Evolutionary conservation across 2,888 invertebrate genomes (phyloP).

Genomic region (Lasius fuliginosus): DNA sequence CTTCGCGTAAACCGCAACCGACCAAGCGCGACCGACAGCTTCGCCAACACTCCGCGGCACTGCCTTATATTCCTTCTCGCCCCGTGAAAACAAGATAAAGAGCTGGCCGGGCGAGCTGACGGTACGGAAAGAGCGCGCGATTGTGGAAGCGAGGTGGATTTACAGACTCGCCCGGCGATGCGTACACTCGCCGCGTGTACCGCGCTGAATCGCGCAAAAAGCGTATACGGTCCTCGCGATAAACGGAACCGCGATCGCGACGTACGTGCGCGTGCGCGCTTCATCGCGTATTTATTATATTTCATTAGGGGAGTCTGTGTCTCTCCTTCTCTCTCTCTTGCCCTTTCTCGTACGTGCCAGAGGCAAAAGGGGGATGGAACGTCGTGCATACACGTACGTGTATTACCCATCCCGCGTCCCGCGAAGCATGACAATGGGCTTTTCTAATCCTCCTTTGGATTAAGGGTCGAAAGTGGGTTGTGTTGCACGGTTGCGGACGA

Average conservation of each 20-base stretch:
- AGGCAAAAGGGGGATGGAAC: constrained; percentile 27
- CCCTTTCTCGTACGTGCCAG: constrained; percentile 57
- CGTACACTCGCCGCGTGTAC: neutral
- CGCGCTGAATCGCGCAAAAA: constrained; percentile 64
- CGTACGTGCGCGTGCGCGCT: constrained; percentile 45
- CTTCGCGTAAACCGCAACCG: constrained; percentile 84
- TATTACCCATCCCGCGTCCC: constrained; percentile 77
- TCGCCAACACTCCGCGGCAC: constrained; percentile 83
- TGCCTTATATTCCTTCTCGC: constrained; percentile 78
- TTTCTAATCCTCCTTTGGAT: constrained; percentile 85
- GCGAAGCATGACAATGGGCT: constrained; percentile 84
- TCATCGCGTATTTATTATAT: constrained; percentile 74
- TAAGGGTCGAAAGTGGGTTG: constrained; percentile 81
- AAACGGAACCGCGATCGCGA: constrained; percentile 67
- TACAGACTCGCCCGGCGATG: constrained; percentile 34
- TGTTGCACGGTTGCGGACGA: constrained; percentile 59
- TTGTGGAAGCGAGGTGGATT: neutral
- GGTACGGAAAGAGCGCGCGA: constrained; percentile 34
- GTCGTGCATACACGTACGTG: constrained; percentile 69
- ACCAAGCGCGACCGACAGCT: constrained; percentile 85
- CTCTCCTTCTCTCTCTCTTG: neutral
- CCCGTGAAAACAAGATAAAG: constrained; percentile 76
- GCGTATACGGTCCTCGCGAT: constrained; percentile 67
- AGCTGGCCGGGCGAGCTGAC: constrained; percentile 60
- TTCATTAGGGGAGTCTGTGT: constrained; percentile 69